A percentile compares a stretch with the other conserved stretches of the same genome.
phyloP scores from a whole-genome alignment of 2,888 invertebrate species.

The Tenthredo distinguenda region DNA sequence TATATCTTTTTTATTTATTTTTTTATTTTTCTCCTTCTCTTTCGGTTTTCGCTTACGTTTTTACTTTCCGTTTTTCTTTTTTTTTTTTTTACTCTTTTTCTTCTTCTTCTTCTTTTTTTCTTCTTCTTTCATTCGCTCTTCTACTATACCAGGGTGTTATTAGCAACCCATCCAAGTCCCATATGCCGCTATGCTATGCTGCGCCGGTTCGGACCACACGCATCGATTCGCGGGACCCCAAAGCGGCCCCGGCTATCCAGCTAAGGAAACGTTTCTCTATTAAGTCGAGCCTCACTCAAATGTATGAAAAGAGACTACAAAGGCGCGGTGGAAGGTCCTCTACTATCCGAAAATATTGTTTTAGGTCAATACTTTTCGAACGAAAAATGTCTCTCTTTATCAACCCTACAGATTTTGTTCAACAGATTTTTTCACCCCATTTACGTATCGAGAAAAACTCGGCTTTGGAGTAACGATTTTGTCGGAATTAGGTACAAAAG shows the following conservation, averaged over 20 bases:
- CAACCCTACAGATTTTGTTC: not conserved
- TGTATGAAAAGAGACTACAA: not conserved
- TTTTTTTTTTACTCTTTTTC: not conserved
- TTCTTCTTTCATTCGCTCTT: not conserved
- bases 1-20: not conserved
- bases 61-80: not conserved
- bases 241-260: not conserved
- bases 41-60: not conserved
- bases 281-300: slow-evolving; percentile 1
- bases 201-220: slow-evolving; percentile 43
- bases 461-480: not conserved
- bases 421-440: not conserved
- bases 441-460: not conserved
- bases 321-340: not conserved
- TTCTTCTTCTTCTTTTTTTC: not conserved
- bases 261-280: slow-evolving; percentile 34
- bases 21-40: not conserved
- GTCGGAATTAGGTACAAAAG: not conserved
- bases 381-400: not conserved
- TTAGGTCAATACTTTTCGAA: not conserved
- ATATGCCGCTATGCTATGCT: not conserved
- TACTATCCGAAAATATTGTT: not conserved
- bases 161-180: slow-evolving; percentile 30
- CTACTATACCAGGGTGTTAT: slow-evolving; percentile 39
- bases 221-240: slow-evolving; percentile 26